Evolutionary conservation across 2,797 vertebrate species (phyloP).

Genomic region (Epinephelus malabaricus): DNA sequence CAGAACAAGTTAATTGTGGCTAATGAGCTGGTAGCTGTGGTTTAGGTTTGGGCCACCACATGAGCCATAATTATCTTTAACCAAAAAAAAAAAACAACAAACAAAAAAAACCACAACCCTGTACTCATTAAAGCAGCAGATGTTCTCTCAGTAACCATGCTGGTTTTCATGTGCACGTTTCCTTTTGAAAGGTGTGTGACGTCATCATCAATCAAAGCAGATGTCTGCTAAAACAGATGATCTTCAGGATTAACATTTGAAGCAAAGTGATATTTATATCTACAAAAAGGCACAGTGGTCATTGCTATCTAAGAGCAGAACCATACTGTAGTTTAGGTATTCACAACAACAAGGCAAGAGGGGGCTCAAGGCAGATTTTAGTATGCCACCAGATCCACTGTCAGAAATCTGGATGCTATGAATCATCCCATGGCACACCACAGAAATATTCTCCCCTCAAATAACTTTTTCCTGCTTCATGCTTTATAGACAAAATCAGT

Average conservation of each 20-base stretch:
- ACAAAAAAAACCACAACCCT: not conserved
- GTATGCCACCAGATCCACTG: not conserved
- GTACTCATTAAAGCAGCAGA: slow-evolving; percentile 22
- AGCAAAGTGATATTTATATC: slow-evolving; percentile 9
- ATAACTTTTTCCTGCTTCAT: slow-evolving; percentile 14
- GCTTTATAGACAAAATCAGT: not conserved
- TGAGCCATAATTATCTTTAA: not conserved
- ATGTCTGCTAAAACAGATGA: slow-evolving; percentile 27
- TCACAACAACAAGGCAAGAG: not conserved
- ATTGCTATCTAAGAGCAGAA: not conserved
- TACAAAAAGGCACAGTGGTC: slow-evolving; percentile 8
- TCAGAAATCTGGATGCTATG: slow-evolving; percentile 18
- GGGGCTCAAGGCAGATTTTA: not conserved
- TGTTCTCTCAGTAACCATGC: slow-evolving; percentile 15
- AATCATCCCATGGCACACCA: not conserved
- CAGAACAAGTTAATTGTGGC: slow-evolving; percentile 23
- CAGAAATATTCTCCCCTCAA: slow-evolving; percentile 5
- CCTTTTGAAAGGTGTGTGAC: not conserved
- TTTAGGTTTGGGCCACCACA: slow-evolving; percentile 14
- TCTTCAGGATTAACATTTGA: slow-evolving; percentile 23
- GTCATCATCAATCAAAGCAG: slow-evolving; percentile 35
- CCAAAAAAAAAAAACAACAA: not conserved
- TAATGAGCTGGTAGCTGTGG: slow-evolving; percentile 17
- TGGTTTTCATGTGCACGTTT: slow-evolving; percentile 16
- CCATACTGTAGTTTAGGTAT: not conserved